These are phyloP conservation scores for Spinus olivaceus DNA, from an alignment of 2,797 vertebrate species.

Conservation along the genomic window DNA sequence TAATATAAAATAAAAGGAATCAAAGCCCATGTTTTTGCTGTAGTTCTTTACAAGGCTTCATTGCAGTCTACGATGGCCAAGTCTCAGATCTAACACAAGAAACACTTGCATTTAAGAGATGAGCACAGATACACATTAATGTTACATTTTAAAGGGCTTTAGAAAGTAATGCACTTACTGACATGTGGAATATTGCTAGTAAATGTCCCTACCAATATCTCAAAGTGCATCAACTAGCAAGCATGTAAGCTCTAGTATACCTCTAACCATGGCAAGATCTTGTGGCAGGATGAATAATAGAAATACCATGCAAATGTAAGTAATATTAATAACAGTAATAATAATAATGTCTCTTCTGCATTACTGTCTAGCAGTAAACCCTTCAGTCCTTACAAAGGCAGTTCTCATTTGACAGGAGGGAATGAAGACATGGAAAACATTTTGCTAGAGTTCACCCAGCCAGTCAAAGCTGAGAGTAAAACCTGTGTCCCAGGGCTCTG, in stretches of 20 bases:
- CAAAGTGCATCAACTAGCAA: not conserved
- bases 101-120: not conserved
- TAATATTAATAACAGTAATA: not conserved
- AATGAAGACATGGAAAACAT: not conserved
- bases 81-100: not conserved
- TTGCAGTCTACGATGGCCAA: not conserved
- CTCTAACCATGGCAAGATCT: not conserved
- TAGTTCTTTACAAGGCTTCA: not conserved
- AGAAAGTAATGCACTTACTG: not conserved
- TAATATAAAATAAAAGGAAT: not conserved
- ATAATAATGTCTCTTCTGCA: not conserved
- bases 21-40: not conserved
- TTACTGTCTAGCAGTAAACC: not conserved
- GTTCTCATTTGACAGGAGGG: not conserved
- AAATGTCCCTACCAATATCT: not conserved
- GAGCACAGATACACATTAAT: not conserved
- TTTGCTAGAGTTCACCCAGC: not conserved
- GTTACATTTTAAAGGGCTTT: not conserved
- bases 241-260: not conserved
- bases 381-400: not conserved
- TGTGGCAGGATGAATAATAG: not conserved
- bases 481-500: not conserved
- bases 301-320: not conserved
- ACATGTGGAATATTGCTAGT: not conserved
- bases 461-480: constrained; percentile 3